phyloP scores from a whole-genome alignment of 2,888 invertebrate species.

The Argyresthia albistria region DNA sequence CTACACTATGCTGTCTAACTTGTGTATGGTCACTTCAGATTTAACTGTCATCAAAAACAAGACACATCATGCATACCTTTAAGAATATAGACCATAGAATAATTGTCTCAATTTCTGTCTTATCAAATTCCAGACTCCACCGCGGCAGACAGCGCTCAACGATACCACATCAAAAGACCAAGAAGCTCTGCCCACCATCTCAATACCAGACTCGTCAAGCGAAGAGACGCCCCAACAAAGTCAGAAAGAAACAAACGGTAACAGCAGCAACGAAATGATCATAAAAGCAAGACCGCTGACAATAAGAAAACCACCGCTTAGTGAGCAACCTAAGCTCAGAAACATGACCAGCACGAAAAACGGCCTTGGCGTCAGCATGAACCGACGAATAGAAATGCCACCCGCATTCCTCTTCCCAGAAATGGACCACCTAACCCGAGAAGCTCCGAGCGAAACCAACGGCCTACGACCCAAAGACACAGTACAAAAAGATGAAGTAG shows the following conservation, averaged over 20 bases:
- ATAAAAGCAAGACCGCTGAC: slow-evolving; percentile 89
- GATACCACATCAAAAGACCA: slow-evolving; percentile 40
- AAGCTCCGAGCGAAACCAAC: slow-evolving; percentile 38
- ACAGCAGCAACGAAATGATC: slow-evolving; percentile 51
- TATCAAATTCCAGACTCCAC: slow-evolving; percentile 52
- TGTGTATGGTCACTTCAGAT: too few relatives aligned
- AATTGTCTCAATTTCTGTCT: background rate
- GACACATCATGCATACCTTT: background rate
- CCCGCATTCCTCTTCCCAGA: slow-evolving; percentile 86
- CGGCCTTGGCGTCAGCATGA: slow-evolving; percentile 78
- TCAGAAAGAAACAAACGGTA: slow-evolving; percentile 60
- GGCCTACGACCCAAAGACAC: slow-evolving; percentile 41
- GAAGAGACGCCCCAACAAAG: slow-evolving; percentile 38
- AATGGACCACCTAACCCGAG: slow-evolving; percentile 76
- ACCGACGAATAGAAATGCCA: slow-evolving; percentile 86
- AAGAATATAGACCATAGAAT: too few relatives aligned
- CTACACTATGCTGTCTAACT: too few relatives aligned
- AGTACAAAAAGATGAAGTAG: slow-evolving; percentile 55
- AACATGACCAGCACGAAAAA: slow-evolving; percentile 69
- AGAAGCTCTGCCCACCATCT: slow-evolving; percentile 35
- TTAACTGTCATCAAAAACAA: too few relatives aligned
- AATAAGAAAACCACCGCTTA: slow-evolving; percentile 85
- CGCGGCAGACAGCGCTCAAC: slow-evolving; percentile 62
- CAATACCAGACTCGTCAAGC: slow-evolving; percentile 41
- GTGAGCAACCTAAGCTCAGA: slow-evolving; percentile 84